Evolutionary conservation across 2,113 vertebrate genomes (phyloP).

Genomic region (Melozone crissalis): DNA sequence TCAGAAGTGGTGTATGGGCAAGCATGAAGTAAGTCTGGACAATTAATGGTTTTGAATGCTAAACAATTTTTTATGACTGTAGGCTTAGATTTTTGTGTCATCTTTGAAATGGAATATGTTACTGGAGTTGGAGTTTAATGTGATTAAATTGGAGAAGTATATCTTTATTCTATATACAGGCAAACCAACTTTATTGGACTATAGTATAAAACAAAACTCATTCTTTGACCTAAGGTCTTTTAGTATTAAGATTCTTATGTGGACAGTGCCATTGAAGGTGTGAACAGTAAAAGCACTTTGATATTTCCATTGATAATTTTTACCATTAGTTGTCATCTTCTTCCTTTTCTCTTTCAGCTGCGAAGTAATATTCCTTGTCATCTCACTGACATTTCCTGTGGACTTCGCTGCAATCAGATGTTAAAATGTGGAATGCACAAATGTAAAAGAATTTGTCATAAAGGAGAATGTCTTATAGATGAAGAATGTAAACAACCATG

Average conservation of each 20-base stretch:
- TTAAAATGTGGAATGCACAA: conserved; percentile 90
- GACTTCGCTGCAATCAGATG: conserved; percentile 85
- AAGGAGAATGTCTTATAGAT: conserved; percentile 86
- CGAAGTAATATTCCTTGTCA: conserved; percentile 97
- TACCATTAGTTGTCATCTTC: background rate
- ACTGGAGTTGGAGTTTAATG: background rate
- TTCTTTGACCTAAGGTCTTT: background rate
- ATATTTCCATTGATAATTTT: background rate
- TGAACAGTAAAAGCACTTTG: background rate
- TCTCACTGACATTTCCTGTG: conserved; percentile 95
- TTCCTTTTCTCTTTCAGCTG: conserved; percentile 75
- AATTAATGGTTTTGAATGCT: background rate
- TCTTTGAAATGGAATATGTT: background rate
- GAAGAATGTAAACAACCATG: conserved; percentile 90
- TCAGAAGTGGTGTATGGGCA: conserved; percentile 98
- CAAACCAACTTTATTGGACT: background rate
- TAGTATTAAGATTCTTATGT: background rate
- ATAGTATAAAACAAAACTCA: background rate
- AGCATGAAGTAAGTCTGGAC: conserved; percentile 88
- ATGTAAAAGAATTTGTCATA: conserved; percentile 94
- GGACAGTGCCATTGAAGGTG: background rate
- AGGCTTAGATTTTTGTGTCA: background rate
- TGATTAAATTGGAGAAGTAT: background rate
- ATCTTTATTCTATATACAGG: background rate
- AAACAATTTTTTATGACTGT: background rate